Evolutionary conservation across 2,113 vertebrate species (phyloP).

Genomic region (Sceloporus tristichus): DNA sequence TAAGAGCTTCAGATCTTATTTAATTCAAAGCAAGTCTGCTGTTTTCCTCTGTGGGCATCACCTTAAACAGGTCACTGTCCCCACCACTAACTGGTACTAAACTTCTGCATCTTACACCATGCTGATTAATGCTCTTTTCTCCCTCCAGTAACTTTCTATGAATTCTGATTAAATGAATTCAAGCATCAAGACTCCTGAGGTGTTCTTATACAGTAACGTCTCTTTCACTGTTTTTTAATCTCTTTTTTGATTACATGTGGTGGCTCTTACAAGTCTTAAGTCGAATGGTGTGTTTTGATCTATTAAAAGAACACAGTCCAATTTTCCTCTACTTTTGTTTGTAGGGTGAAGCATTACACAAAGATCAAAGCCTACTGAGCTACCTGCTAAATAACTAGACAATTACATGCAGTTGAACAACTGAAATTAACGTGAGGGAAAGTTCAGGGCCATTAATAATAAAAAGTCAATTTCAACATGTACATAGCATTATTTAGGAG

Average conservation of each 20-base stretch:
- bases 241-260: slow-evolving; percentile 29
- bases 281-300: slow-evolving; percentile 13
- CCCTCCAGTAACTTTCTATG: slow-evolving; percentile 14
- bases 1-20: slow-evolving; percentile 3
- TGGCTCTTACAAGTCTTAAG: slow-evolving; percentile 43
- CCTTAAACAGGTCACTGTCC: background rate
- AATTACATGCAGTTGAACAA: slow-evolving; percentile 31
- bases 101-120: background rate
- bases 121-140: slow-evolving; percentile 20
- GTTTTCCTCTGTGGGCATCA: slow-evolving; percentile 10
- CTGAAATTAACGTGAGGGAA: slow-evolving; percentile 45
- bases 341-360: slow-evolving; percentile 29
- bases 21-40: slow-evolving; percentile 13
- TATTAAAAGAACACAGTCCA: slow-evolving; percentile 36
- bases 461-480: slow-evolving; percentile 15
- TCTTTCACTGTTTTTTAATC: slow-evolving; percentile 27
- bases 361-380: slow-evolving; percentile 15
- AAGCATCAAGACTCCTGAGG: slow-evolving; percentile 35
- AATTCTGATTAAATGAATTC: slow-evolving; percentile 47
- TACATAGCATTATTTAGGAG: background rate
- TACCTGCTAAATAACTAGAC: slow-evolving; percentile 8
- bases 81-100: slow-evolving; percentile 37
- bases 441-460: slow-evolving; percentile 52
- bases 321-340: slow-evolving; percentile 55
- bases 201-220: slow-evolving; percentile 25